A percentile compares a stretch with the other conserved stretches of the same genome.
phyloP scores from a whole-genome alignment of 2,113 vertebrate genomes.

The Okapia johnstoni region DNA sequence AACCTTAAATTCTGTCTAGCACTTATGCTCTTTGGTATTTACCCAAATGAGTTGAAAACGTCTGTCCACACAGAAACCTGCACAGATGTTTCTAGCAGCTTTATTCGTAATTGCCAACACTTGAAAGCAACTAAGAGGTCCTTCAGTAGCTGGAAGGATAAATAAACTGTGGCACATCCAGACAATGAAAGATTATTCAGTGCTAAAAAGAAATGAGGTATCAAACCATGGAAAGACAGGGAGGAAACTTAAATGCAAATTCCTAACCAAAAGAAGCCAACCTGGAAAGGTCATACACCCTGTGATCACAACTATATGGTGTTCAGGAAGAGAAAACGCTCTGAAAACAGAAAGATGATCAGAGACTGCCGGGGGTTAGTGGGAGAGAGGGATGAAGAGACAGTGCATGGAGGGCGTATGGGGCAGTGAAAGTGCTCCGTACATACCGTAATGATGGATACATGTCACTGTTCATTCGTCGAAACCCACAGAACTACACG shows the following conservation, averaged over 20 bases:
- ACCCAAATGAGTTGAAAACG: neutral
- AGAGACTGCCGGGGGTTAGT: neutral
- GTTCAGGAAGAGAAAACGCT: neutral
- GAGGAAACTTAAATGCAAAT: neutral
- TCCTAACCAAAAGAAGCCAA: neutral
- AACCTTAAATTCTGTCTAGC: neutral
- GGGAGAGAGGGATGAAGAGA: neutral
- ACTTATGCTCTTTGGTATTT: neutral
- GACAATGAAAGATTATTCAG: neutral
- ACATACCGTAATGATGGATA: neutral
- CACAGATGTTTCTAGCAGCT: neutral
- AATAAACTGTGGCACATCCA: neutral
- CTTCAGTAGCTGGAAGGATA: neutral
- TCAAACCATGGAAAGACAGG: neutral
- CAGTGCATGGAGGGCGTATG: neutral
- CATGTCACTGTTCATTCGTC: neutral
- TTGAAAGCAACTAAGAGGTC: neutral
- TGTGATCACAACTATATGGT: neutral
- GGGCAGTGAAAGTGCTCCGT: neutral
- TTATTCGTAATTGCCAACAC: neutral
- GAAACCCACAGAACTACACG: neutral
- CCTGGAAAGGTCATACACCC: neutral
- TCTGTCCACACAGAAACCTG: neutral
- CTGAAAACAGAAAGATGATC: neutral
- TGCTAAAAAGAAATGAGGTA: neutral